A percentile compares a stretch with the other conserved stretches of the same genome.
Evolutionary conservation across 2,797 vertebrate species (phyloP).

Genomic region (Trichosurus vulpecula): DNA sequence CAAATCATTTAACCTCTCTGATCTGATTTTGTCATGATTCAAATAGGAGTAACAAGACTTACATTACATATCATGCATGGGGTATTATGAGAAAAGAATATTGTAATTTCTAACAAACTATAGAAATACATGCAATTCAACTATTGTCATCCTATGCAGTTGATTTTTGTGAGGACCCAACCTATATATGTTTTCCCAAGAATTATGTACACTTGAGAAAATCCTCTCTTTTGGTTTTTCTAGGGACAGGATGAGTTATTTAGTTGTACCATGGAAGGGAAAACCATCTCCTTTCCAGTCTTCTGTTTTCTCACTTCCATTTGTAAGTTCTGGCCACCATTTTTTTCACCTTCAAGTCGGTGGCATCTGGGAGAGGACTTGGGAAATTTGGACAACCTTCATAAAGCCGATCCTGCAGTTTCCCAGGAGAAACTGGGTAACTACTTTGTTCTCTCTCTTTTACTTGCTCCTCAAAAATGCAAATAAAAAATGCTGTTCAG

Average conservation of each 20-base stretch:
- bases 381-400: not conserved
- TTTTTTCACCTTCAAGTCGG: not conserved
- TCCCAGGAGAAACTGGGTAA: not conserved
- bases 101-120: too few relatives aligned
- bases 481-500: too few relatives aligned
- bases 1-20: too few relatives aligned
- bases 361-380: not conserved
- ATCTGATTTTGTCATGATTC: too few relatives aligned
- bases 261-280: not conserved
- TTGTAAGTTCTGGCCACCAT: not conserved
- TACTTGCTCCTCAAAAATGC: too few relatives aligned
- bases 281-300: not conserved
- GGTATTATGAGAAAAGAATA: too few relatives aligned
- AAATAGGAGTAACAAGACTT: too few relatives aligned
- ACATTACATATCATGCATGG: too few relatives aligned
- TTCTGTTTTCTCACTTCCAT: not conserved
- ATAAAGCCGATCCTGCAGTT: not conserved
- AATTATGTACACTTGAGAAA: not conserved
- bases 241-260: not conserved
- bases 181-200: not conserved
- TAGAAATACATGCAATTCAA: too few relatives aligned
- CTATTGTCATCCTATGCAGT: not conserved
- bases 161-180: not conserved
- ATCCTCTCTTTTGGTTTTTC: not conserved
- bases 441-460: too few relatives aligned